phyloP scores from a whole-genome alignment of 37 sponge, comb jelly and placozoan species.

The Chondrilla cf. caribensis region DNA sequence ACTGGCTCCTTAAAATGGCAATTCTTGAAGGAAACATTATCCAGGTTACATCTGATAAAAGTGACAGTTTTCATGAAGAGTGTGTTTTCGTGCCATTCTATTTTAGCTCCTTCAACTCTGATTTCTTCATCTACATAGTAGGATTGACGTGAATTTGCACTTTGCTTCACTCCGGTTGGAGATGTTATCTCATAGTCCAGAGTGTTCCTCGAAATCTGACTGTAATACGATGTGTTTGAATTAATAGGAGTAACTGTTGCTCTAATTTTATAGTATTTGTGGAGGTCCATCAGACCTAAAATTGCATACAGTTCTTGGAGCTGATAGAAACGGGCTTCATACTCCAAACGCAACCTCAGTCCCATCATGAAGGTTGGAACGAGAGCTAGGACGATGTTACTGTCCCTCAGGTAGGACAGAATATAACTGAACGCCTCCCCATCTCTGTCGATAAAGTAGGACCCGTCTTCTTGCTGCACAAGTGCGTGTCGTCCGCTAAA shows the following conservation, averaged over 20 bases:
- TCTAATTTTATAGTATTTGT: no score
- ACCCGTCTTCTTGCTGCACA: slow-evolving; percentile 21
- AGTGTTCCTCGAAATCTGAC: no score
- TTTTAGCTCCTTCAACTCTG: no score
- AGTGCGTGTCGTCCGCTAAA: slow-evolving; percentile 25
- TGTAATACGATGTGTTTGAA: no score
- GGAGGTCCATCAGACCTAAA: no score
- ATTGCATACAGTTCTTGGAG: background rate
- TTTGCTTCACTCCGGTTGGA: no score
- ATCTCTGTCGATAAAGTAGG: slow-evolving; percentile 34
- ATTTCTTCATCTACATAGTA: no score
- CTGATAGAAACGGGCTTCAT: slow-evolving; percentile 10
- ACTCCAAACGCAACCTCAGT: background rate
- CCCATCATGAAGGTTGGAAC: background rate
- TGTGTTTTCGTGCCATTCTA: no score
- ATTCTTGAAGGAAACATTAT: background rate
- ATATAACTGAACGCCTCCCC: slow-evolving; percentile 12
- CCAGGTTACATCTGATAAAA: slow-evolving; percentile 5
- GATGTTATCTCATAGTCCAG: no score
- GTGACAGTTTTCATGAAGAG: background rate
- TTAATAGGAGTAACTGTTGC: no score
- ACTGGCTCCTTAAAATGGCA: background rate
- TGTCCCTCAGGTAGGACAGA: slow-evolving; percentile 2
- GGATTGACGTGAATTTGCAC: no score
- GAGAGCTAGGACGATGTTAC: background rate